These are phyloP conservation scores for Synergus gifuensis DNA, from an alignment of 2,888 invertebrate species.

Conservation along the genomic window DNA sequence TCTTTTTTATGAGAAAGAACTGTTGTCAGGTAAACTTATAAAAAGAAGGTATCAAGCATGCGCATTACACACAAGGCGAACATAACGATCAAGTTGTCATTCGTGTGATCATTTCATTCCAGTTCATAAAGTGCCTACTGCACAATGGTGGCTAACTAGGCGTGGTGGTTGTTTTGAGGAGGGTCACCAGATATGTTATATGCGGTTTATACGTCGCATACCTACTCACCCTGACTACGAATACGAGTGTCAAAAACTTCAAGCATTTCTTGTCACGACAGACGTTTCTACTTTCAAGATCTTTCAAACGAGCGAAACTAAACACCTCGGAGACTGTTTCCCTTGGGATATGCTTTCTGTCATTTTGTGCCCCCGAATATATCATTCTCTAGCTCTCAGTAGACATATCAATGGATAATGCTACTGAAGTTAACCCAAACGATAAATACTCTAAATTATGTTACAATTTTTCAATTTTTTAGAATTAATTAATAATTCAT, in stretches of 20 bases:
- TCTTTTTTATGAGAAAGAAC: conserved; percentile 4
- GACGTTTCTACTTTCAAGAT: conserved; percentile 55
- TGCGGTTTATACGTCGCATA: conserved; percentile 56
- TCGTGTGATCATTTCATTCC: conserved; percentile 46
- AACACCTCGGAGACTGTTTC: conserved; percentile 43
- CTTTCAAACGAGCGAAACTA: conserved; percentile 52
- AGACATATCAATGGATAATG: background rate
- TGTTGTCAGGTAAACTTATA: conserved; percentile 38
- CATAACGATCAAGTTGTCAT: conserved; percentile 51
- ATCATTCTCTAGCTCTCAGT: background rate
- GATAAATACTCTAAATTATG: background rate
- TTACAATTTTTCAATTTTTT: background rate
- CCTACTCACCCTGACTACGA: conserved; percentile 57
- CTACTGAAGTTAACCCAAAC: background rate
- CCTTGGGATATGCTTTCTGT: conserved; percentile 18
- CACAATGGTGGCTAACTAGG: conserved; percentile 74
- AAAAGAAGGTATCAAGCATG: conserved; percentile 45
- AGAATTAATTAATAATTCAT: background rate
- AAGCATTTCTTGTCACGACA: conserved; percentile 61
- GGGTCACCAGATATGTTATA: conserved; percentile 69
- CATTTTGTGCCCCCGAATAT: background rate
- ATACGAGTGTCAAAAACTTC: conserved; percentile 67
- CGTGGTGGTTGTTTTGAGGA: conserved; percentile 72
- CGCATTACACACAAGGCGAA: conserved; percentile 27
- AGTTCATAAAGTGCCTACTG: conserved; percentile 54